Percentiles rank a stretch among this genome's conserved stretches.
Conservation (phyloP, 1,140 invertebrate genomes). For the Neoseiulus cucumeris region DNA sequence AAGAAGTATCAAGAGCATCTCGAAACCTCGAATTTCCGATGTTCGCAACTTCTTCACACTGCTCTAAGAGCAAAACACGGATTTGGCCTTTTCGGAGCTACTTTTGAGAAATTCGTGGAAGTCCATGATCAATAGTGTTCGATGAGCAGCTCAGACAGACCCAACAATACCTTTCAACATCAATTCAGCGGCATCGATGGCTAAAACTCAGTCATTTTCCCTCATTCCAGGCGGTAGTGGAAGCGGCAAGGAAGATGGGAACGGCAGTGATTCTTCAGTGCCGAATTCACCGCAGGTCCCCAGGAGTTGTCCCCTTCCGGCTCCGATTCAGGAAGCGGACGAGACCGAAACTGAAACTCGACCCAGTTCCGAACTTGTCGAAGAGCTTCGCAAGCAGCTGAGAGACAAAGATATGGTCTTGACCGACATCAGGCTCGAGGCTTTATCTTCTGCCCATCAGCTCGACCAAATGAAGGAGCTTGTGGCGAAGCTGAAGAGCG, state of each 20-base stretch:
- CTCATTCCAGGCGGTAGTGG: background rate
- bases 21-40: too few species aligned
- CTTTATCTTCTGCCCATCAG: conserved; percentile 84
- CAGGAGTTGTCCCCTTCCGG: conserved; percentile 7
- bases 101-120: too few species aligned
- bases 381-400: conserved; percentile 73
- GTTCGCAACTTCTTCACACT: too few species aligned
- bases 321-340: conserved; percentile 11
- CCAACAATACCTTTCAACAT: too few species aligned
- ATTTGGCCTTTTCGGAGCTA: too few species aligned
- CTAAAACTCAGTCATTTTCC: too few species aligned
- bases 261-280: conserved; percentile 17
- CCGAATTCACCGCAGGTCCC: conserved; percentile 20
- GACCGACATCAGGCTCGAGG: conserved; percentile 85
- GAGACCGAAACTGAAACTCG: background rate
- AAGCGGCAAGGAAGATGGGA: conserved; percentile 11
- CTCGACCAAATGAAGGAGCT: conserved; percentile 86
- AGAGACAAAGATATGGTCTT: conserved; percentile 86
- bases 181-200: too few species aligned
- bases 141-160: too few species aligned
- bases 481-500: conserved; percentile 88
- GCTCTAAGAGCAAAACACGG: too few species aligned
- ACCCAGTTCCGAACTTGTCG: conserved; percentile 35
- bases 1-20: too few species aligned
- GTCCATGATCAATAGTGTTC: too few species aligned